These are phyloP conservation scores for Halictus rubicundus DNA, from an alignment of 1,140 invertebrate species.

Conservation along the genomic window DNA sequence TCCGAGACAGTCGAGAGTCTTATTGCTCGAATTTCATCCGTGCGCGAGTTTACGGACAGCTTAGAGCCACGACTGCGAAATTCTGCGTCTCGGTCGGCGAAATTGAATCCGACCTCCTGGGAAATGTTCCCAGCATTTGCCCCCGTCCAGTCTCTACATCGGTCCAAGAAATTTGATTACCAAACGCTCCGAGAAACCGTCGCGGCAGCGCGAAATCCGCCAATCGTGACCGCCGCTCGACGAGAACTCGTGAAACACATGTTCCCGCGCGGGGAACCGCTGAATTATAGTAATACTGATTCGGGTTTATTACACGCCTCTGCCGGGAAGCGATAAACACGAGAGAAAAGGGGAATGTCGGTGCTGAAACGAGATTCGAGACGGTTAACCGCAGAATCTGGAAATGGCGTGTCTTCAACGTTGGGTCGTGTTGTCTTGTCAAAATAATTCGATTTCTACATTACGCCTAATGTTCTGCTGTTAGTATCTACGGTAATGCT, in stretches of 20 bases:
- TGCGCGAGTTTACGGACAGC: constrained; percentile 64
- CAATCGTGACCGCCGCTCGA: neutral
- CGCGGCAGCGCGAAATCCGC: neutral
- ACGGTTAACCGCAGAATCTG: too few relatives aligned
- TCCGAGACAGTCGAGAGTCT: constrained; percentile 61
- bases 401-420: too few relatives aligned
- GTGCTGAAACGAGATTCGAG: too few relatives aligned
- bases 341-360: too few relatives aligned
- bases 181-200: constrained; percentile 31
- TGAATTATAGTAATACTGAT: too few relatives aligned
- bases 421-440: too few relatives aligned
- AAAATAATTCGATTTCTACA: too few relatives aligned
- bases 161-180: constrained; percentile 67
- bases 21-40: constrained; percentile 65
- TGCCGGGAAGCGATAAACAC: too few relatives aligned
- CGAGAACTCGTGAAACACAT: neutral
- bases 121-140: constrained; percentile 68
- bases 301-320: too few relatives aligned
- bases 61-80: constrained; percentile 66
- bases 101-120: constrained; percentile 73
- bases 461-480: too few relatives aligned
- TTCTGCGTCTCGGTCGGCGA: constrained; percentile 68
- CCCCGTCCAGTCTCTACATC: constrained; percentile 37
- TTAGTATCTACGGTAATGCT: too few relatives aligned
- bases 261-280: neutral